These are phyloP conservation scores for Xyrauchen texanus DNA, from an alignment of 2,113 vertebrate genomes.

Conservation along the genomic window DNA sequence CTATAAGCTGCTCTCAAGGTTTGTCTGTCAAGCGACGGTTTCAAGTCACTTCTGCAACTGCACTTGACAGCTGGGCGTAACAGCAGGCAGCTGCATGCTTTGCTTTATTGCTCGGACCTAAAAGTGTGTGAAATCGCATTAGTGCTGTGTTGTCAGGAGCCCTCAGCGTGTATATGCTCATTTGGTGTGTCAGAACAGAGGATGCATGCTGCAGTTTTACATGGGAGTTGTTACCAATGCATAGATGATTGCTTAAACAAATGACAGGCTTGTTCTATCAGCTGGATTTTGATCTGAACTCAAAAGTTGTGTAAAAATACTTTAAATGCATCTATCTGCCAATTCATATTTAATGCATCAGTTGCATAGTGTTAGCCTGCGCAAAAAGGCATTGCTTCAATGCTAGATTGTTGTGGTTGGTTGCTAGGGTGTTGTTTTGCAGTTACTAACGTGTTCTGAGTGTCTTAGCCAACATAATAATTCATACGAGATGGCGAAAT, in stretches of 20 bases:
- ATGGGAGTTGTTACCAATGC: not conserved
- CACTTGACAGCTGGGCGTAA: not conserved
- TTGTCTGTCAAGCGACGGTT: not conserved
- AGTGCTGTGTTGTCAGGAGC: not conserved
- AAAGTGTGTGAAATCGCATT: slow-evolving; percentile 1
- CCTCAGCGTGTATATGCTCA: not conserved
- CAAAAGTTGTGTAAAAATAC: too few species aligned
- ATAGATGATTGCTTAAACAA: not conserved
- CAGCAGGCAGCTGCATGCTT: not conserved
- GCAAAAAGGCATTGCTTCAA: not conserved
- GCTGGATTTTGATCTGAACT: not conserved
- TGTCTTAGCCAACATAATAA: too few species aligned
- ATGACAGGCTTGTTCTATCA: not conserved
- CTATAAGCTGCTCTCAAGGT: not conserved
- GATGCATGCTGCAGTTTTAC: not conserved
- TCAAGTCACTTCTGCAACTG: not conserved
- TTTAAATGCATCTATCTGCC: not conserved
- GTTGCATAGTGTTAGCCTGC: not conserved
- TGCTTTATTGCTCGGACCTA: slow-evolving; percentile 50
- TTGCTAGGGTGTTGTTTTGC: too few species aligned
- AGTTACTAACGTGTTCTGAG: too few species aligned
- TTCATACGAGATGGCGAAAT: too few species aligned
- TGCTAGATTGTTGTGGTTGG: too few species aligned
- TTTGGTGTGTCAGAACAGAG: not conserved
- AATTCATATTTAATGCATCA: not conserved